phyloP scores from a whole-genome alignment of 1,140 invertebrate genomes.

The Drosophila lini region DNA sequence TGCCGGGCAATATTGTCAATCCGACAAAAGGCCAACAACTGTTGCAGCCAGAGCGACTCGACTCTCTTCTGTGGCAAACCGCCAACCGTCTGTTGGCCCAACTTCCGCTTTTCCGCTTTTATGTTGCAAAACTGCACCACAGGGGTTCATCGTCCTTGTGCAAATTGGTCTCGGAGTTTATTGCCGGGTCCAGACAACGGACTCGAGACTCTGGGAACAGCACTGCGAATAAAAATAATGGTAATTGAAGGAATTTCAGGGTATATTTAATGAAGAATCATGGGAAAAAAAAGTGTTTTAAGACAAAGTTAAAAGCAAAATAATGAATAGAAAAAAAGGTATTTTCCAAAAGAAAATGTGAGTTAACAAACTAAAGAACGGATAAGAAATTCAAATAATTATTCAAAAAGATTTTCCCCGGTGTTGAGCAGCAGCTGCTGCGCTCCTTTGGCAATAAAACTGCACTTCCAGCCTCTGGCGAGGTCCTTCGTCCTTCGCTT shows the following conservation, averaged over 20 bases:
- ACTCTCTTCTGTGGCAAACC: slow-evolving; percentile 63
- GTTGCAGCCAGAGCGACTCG: slow-evolving; percentile 46
- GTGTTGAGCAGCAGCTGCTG: slow-evolving; percentile 52
- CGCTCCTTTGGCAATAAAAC: slow-evolving; percentile 67
- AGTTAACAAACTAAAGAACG: not conserved
- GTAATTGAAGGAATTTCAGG: not conserved
- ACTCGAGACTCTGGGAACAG: slow-evolving; percentile 16
- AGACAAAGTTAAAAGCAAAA: not conserved
- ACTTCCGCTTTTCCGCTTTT: slow-evolving; percentile 41
- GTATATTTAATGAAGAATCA: not conserved
- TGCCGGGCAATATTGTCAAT: slow-evolving; percentile 61
- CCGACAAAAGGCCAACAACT: slow-evolving; percentile 66
- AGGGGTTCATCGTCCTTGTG: slow-evolving; percentile 82
- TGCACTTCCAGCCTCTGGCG: slow-evolving; percentile 67
- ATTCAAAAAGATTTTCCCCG: not conserved
- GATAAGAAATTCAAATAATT: not conserved
- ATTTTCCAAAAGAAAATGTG: not conserved
- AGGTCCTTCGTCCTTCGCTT: slow-evolving; percentile 62
- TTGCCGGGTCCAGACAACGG: slow-evolving; percentile 44
- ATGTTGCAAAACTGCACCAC: slow-evolving; percentile 74
- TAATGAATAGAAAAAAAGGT: not conserved
- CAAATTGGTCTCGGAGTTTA: slow-evolving; percentile 79
- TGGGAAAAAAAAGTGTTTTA: no score
- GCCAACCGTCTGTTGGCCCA: slow-evolving; percentile 50
- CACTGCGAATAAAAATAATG: not conserved